Conservation (phyloP, 2,797 vertebrate species). For the Amniataba percoides region DNA sequence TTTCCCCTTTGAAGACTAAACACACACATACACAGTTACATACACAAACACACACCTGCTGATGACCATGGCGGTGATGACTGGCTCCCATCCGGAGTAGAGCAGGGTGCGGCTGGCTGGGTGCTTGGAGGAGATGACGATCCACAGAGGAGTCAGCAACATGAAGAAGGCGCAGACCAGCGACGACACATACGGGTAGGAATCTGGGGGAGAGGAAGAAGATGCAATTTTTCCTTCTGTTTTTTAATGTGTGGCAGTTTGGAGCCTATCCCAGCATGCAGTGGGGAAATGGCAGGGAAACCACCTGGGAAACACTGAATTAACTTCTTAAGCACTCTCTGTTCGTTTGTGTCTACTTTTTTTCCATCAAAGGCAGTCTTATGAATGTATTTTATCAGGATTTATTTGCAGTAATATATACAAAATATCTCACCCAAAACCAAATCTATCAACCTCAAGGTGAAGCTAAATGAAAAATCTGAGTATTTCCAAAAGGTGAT, state of each 20-base stretch:
- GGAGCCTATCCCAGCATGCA: neutral
- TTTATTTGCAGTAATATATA: neutral
- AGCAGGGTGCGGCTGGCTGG: conserved; percentile 96
- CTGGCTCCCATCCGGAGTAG: conserved; percentile 97
- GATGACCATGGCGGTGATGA: conserved; percentile 97
- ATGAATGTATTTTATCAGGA: neutral
- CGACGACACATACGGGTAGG: conserved; percentile 91
- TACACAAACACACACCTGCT: conserved; percentile 89
- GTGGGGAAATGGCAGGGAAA: neutral
- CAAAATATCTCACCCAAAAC: neutral
- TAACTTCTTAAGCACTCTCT: neutral
- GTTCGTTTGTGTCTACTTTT: no score
- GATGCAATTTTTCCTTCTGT: neutral
- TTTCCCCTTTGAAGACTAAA: conserved; percentile 54
- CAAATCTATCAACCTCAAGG: no score
- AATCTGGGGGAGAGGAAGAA: conserved; percentile 80
- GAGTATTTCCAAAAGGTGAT: neutral
- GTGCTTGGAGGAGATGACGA: conserved; percentile 96
- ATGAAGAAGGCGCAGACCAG: conserved; percentile 96
- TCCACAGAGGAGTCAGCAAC: conserved; percentile 95
- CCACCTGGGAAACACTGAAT: neutral
- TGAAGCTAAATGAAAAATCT: neutral
- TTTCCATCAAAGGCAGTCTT: no score
- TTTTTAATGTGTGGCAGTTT: neutral
- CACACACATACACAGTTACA: conserved; percentile 69